Evolutionary conservation across 2,888 invertebrate species (phyloP).

Genomic region (Cryptocephalus moraei): DNA sequence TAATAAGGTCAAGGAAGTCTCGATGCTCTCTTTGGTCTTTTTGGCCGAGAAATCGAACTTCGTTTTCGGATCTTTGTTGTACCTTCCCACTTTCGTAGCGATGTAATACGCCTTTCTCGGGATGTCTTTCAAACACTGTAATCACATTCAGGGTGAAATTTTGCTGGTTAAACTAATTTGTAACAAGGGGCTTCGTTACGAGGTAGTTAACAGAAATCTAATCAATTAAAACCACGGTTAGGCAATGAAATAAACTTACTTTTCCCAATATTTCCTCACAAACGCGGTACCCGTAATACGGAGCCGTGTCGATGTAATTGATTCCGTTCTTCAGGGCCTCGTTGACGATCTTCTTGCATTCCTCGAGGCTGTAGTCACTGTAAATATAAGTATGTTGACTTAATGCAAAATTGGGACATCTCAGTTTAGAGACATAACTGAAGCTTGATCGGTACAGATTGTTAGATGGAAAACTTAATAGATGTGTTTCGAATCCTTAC

Average conservation of each 20-base stretch:
- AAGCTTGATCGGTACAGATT: no score
- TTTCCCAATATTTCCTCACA: conserved; percentile 77
- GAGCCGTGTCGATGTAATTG: conserved; percentile 88
- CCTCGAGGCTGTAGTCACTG: conserved; percentile 54
- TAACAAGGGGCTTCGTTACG: no score
- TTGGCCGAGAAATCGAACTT: conserved; percentile 83
- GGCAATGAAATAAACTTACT: conserved; percentile 34
- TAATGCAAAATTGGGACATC: no score
- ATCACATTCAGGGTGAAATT: conserved; percentile 1
- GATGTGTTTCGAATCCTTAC: conserved; percentile 41
- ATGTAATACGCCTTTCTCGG: conserved; percentile 78
- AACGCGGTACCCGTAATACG: conserved; percentile 84
- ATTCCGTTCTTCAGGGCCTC: conserved; percentile 67
- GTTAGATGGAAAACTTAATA: no score
- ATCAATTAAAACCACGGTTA: no score
- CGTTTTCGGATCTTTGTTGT: conserved; percentile 53
- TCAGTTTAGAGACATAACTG: no score
- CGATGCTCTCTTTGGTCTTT: conserved; percentile 64
- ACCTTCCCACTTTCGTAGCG: conserved; percentile 87
- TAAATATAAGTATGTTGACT: no score
- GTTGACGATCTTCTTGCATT: conserved; percentile 58
- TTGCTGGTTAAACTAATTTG: no score
- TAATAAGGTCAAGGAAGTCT: conserved; percentile 61
- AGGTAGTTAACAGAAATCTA: no score
- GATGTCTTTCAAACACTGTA: conserved; percentile 61